Evolutionary conservation across 2,888 invertebrate genomes (phyloP), one percentile per base, ranked within the genome.

Genomic region (Acholoe squamosa): DNA sequence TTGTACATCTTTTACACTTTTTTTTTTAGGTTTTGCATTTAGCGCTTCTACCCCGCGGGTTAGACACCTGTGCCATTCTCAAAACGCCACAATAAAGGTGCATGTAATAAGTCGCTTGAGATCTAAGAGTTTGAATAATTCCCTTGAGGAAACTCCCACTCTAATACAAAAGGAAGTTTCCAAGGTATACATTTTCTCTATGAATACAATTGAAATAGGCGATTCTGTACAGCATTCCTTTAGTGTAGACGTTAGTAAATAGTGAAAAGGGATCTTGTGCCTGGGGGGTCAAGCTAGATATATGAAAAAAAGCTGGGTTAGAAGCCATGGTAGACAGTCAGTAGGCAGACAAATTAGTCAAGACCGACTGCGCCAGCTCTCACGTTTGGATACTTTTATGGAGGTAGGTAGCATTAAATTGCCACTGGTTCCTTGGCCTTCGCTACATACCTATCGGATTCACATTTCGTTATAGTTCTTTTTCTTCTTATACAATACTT

Each of bases 361-460:
- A n/a, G 34, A 77, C 77, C 84, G 22, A 84, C 84, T 84, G 84
- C 25, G 43, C 43, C 84, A 86, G 86, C 86, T 54, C 86, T 86
- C 86, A 86, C 86, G 86, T 86, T 86, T 86, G 86, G 86, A 56
- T 86, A 86, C 86, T 86, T 51, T 51, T 12, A 86, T 28, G 14
- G 86, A 43, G 43, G 43, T 10, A 43, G 43, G 43, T 43, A 43
- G 52, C 54, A 28, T 0, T 28, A 28, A 0, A 3, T 22, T 3
- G 54, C 52, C 86, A 86, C 56, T 86, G 86, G n/a, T 54, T 12
- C 7, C 25, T 86, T 86, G 86, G 86, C 52, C 25, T 28, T 19
- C 22, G 25, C 14, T 43, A 28, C 16, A n/a, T 43, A 28, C 54
- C 56, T 54, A 7, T 28, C 86, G 86, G 86, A 86, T 86, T 86